These are phyloP conservation scores for Amia ocellicauda DNA, from an alignment of 2,113 vertebrate species.

Conservation along the genomic window DNA sequence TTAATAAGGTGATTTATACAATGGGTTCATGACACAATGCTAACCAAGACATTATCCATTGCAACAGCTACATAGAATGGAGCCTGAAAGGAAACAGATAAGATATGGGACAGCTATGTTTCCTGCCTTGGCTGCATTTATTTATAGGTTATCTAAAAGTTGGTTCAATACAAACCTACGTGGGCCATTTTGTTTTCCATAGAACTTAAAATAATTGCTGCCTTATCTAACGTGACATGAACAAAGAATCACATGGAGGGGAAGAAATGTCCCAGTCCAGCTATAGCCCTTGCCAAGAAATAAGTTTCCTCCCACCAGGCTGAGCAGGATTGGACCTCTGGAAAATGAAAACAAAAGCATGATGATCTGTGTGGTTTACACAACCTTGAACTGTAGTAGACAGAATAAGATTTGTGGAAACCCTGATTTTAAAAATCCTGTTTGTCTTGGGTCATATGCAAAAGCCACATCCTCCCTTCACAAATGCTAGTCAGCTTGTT, in stretches of 20 bases:
- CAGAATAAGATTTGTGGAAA: no score
- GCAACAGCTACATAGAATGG: neutral
- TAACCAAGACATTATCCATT: slow-evolving; percentile 6
- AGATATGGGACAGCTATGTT: slow-evolving; percentile 9
- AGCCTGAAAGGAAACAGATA: slow-evolving; percentile 18
- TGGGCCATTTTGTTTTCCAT: neutral
- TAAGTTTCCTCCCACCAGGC: slow-evolving; percentile 4
- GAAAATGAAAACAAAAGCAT: neutral
- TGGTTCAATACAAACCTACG: neutral
- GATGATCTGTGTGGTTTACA: no score
- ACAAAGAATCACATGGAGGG: no score
- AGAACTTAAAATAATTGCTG: neutral
- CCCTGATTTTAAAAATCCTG: no score
- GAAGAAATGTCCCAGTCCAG: no score
- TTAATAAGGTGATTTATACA: slow-evolving; percentile 1
- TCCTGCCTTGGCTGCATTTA: neutral
- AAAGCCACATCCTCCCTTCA: slow-evolving; percentile 7
- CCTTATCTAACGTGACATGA: neutral
- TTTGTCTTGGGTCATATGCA: neutral
- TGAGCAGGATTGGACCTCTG: neutral
- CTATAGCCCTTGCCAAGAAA: slow-evolving; percentile 36
- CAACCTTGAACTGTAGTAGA: no score
- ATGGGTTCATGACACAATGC: neutral
- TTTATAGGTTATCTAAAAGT: slow-evolving; percentile 17
- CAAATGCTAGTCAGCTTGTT: slow-evolving; percentile 27